phyloP scores from a whole-genome alignment of 2,888 invertebrate genomes.

The Pilophorus perplexus region DNA sequence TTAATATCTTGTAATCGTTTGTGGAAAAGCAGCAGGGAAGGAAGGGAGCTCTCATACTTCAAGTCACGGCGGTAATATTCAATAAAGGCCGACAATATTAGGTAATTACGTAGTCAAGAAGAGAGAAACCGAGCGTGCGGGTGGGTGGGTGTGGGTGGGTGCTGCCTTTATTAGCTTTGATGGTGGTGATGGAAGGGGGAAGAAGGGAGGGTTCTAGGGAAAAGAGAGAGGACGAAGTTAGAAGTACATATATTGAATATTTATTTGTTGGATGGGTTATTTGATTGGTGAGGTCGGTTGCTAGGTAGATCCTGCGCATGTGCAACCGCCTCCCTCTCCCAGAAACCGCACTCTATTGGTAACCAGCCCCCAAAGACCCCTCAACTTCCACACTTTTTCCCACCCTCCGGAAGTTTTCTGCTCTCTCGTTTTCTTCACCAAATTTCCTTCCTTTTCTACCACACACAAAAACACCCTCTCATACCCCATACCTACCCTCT shows the following conservation, averaged over 20 bases:
- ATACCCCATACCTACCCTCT: too few species aligned
- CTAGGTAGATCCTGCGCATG: conserved; percentile 18
- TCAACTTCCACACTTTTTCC: too few species aligned
- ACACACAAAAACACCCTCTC: too few species aligned
- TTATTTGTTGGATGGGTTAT: conserved; percentile 29
- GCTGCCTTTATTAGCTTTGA: conserved; percentile 21
- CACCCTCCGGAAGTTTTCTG: too few species aligned
- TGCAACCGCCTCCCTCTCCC: conserved; percentile 3
- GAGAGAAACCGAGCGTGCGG: conserved; percentile 3
- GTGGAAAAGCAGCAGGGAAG: background rate
- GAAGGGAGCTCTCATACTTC: conserved; percentile 10
- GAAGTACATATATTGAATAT: conserved; percentile 34
- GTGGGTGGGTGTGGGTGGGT: background rate
- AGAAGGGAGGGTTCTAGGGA: background rate
- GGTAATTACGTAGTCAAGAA: conserved; percentile 35
- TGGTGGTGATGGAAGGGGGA: background rate
- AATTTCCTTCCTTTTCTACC: too few species aligned
- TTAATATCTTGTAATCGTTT: conserved; percentile 23
- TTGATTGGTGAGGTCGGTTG: conserved; percentile 34
- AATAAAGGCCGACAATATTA: conserved; percentile 36
- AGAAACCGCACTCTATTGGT: conserved; percentile 24
- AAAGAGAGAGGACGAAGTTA: conserved; percentile 2
- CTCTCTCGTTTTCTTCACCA: too few species aligned
- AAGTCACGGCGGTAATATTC: conserved; percentile 31
- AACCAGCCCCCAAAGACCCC: conserved; percentile 1